Evolutionary conservation across 2,797 vertebrate species (phyloP).

Genomic region (Thamnophis elegans): DNA sequence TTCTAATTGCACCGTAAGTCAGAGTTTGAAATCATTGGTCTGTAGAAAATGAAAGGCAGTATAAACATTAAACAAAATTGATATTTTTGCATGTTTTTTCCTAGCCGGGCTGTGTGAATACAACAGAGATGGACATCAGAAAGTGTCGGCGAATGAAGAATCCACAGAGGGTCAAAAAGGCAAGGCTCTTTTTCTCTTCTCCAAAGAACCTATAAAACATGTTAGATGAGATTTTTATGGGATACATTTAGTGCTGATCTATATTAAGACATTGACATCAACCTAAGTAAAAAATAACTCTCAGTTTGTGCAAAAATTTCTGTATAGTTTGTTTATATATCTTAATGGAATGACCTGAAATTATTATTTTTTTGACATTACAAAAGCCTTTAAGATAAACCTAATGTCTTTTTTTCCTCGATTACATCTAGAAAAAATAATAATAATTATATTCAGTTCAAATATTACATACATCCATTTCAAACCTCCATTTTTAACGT

Average conservation of each 20-base stretch:
- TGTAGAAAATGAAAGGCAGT: slow-evolving; percentile 7
- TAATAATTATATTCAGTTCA: neutral
- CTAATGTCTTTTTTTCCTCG: neutral
- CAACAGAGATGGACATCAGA: slow-evolving; percentile 97
- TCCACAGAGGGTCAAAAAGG: slow-evolving; percentile 95
- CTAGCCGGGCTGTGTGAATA: slow-evolving; percentile 96
- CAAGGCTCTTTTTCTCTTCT: slow-evolving; percentile 22
- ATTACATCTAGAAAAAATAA: neutral
- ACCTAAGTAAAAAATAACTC: neutral
- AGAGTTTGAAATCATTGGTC: neutral
- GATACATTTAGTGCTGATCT: neutral
- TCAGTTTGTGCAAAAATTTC: neutral
- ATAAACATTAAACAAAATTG: slow-evolving; percentile 13
- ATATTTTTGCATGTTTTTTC: slow-evolving; percentile 23
- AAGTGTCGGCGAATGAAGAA: slow-evolving; percentile 96
- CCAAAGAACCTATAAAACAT: neutral
- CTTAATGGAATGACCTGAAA: neutral
- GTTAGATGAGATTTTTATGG: slow-evolving; percentile 8
- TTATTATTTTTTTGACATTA: slow-evolving; percentile 17
- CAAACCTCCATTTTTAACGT: neutral
- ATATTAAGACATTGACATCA: neutral
- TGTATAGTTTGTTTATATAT: slow-evolving; percentile 4
- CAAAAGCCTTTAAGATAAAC: neutral
- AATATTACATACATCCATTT: neutral
- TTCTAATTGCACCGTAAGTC: neutral